phyloP scores from a whole-genome alignment of 1,140 invertebrate genomes.

The Bemisia tabaci region DNA sequence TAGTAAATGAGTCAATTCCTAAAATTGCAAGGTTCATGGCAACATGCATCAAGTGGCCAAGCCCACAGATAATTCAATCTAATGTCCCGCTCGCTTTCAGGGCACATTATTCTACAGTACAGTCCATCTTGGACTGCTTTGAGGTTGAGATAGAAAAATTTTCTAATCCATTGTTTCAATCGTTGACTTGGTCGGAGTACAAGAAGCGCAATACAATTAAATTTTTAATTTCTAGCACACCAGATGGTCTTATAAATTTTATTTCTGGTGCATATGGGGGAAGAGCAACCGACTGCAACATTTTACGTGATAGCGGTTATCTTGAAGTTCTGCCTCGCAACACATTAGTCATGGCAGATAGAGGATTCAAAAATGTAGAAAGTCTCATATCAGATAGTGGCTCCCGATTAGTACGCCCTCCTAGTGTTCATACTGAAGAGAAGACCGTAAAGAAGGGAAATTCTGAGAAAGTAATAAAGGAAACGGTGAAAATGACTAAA shows the following conservation, averaged over 20 bases:
- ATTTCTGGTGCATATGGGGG: constrained; percentile 31
- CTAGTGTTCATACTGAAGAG: constrained; percentile 26
- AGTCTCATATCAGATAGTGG: constrained; percentile 20
- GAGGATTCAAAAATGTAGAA: constrained; percentile 30
- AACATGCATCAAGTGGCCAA: not conserved
- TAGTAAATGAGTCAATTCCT: not conserved
- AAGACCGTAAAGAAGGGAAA: too few species aligned
- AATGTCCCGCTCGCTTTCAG: not conserved
- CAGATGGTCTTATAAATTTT: constrained; percentile 32
- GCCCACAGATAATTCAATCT: not conserved
- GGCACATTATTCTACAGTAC: constrained; percentile 2
- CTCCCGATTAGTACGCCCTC: constrained; percentile 28
- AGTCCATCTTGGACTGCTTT: constrained; percentile 12
- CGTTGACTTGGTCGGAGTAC: constrained; percentile 23
- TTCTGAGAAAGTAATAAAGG: too few species aligned
- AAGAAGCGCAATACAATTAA: constrained; percentile 28
- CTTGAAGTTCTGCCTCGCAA: constrained; percentile 21
- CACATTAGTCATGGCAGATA: constrained; percentile 27
- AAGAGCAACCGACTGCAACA: constrained; percentile 25
- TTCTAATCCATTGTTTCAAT: constrained; percentile 19
- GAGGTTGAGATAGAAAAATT: constrained; percentile 17
- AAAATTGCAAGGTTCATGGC: not conserved
- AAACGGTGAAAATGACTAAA: constrained; percentile 22
- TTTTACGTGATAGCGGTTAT: constrained; percentile 27
- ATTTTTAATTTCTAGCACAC: constrained; percentile 31